Evolutionary conservation across 2,113 vertebrate species (phyloP), one percentile per base, ranked within the genome.

Genomic region (Brevimyrus niger): DNA sequence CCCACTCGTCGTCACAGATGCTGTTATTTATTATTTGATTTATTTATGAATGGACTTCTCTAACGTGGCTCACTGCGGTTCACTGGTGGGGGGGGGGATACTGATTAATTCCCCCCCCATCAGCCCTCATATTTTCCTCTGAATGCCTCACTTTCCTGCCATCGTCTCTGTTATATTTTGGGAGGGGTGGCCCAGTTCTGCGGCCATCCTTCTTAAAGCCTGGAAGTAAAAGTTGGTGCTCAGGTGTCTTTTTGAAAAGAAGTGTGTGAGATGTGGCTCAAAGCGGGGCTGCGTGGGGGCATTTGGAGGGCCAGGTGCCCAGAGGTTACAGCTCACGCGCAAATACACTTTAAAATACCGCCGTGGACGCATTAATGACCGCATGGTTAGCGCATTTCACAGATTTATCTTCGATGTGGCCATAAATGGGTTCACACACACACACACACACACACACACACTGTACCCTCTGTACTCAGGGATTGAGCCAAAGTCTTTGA

Each of bases 21-120:
- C 93, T 91, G 92, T 95, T 95, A 95, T 95, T 96, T 95, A 94
- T 93, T 90, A 84, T 92, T 90, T 94, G 93, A 95, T 96, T 94
- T 95, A 95, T 96, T 95, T 93, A 92, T 94, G 90, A 95, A 94
- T 95, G 93, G 94, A 93, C 90, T 94, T 92, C 94, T 94, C 95
- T 94, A 94, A 94, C 90, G 93, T 94, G 93, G 92, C 92, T 92
- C 94, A 92, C 93, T 94, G 94, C 92, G 89, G 92, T 95, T 95
- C 94, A 91, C 92, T 85, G 80, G 90, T 89, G 89, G 88, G 35
- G 91, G 89, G 88, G 88, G 46, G 91, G 90, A 76, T 89, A 84
- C 89, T 94, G 93, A 96, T 95, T 94, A 94, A 96, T 95, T 61
- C 50, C 85, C 8, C 82, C 82, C 69, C 15, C n/a, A 38, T 23